Base-by-base conservation (phyloP, 2,113 vertebrate species). In the Colaptes auratus region DNA sequence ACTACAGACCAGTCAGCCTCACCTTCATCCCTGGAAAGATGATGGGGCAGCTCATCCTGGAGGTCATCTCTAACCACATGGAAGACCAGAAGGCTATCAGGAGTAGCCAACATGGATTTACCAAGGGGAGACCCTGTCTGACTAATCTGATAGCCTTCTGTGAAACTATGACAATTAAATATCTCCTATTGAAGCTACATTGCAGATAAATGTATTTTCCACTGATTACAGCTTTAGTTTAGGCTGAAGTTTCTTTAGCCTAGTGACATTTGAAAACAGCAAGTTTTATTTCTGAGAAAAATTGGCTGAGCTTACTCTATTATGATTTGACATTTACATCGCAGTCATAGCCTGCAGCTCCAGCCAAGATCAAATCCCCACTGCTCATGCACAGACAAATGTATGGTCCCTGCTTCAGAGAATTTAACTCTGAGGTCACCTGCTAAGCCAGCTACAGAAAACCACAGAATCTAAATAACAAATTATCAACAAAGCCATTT, bases 301-400 rank as follows among this genome's bases (percentile, higher is more conserved):
- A 96, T 88, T 94, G 94, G 79, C 82, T 83, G 65, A 92, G 88
- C 88, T 94, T 87, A 90, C 58, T 81, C 93, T 87, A 95, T 95
- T 95, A 95, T 89, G 94, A 88, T 58, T 83, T 97, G 94, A 93
- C 94, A 97, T 96, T 97, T 97, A 93, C 91, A 93, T 90, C 27
- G 1, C 91, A 95, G 93, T 53, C 90, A 65, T n/a, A 95, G 89
- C 95, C 89, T 75, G 42, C 82, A 95, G 95, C 82, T 92, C 76
- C 85, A 93, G 90, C 86, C 94, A 92, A 93, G 79, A 95, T 92
- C 93, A 94, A 95, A 95, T 36, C 82, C 73, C 76, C 58, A 61
- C 88, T 92, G 75, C 75, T 91, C 93, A 53, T 50, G 82, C 56
- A 82, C 89, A 86, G 88, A 91, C 25, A 95, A 92, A 86, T 93